Evolutionary conservation across 1,140 invertebrate genomes (phyloP), one percentile per base, ranked within the genome.

Genomic region (Cylas formicarius): DNA sequence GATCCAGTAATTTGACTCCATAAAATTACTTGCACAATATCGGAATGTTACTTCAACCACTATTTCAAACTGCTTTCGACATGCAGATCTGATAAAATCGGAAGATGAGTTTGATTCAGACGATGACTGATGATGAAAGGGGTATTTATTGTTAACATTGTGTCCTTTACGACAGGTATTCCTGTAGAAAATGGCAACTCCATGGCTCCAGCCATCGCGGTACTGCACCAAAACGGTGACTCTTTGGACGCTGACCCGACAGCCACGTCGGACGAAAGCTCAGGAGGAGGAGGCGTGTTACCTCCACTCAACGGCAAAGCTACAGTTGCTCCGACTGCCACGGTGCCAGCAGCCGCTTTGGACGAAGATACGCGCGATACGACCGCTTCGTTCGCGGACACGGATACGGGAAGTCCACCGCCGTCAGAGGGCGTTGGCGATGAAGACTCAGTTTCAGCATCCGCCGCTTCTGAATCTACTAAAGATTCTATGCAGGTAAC

Each of bases 311-410:
- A 67, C 52, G 68, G 64, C 18, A 71, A 70, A 50, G 52, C 66
- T 31, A 42, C 58, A 7, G 31, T 47, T 11, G 47, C 47, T 27
- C n/a, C n/a, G n/a, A n/a, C n/a, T n/a, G 37, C 21, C 8, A 20
- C 45, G 24, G 37, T 48, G 7, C 43, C 44, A 20, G 31, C 49
- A 9, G 29, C 41, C 33, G 55, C 38, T 67, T 43, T 50, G 34
- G 45, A 48, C 16, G 73, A 75, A 47, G 73, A 75, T 58, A 48
- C 45, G 7, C 72, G 75, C 48, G 73, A 75, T 60, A 81, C 78
- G 18, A 78, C 72, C 50, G 80, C 80, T 43, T 81, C 80, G 9
- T 82, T 79, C 65, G 81, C 78, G 31, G 81, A 84, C 60, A 80
- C 44, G 5, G 44, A 46, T 14, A 37, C 36, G 19, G 36, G 44